Conservation (phyloP, 2,888 invertebrate species). For the Spisula solida region DNA sequence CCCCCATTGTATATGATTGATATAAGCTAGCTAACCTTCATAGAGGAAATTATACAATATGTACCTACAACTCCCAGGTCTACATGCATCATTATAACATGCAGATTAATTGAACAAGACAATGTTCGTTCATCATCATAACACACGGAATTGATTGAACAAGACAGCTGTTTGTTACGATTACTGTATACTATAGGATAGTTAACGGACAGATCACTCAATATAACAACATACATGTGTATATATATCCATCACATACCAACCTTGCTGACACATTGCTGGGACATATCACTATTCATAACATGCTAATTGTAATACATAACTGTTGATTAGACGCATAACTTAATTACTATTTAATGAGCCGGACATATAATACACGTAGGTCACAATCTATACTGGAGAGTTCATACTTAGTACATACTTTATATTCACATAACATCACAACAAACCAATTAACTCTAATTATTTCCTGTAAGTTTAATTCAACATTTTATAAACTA, state of each 20-base stretch:
- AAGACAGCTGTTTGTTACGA: background rate
- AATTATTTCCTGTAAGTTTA: background rate
- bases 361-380: background rate
- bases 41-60: too few species aligned
- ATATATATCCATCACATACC: background rate
- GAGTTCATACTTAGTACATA: background rate
- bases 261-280: background rate
- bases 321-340: background rate
- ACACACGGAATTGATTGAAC: background rate
- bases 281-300: background rate
- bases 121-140: background rate
- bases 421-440: background rate
- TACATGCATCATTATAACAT: too few species aligned
- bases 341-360: slow-evolving; percentile 17
- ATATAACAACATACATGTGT: background rate
- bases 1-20: too few species aligned
- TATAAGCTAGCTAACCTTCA: too few species aligned
- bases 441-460: slow-evolving; percentile 10
- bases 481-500: background rate
- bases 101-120: background rate
- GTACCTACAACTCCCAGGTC: too few species aligned
- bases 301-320: background rate
- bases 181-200: background rate
- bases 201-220: too few species aligned
- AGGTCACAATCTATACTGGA: background rate